Conservation (phyloP, 2,113 vertebrate species). For the Rostratula benghalensis region DNA sequence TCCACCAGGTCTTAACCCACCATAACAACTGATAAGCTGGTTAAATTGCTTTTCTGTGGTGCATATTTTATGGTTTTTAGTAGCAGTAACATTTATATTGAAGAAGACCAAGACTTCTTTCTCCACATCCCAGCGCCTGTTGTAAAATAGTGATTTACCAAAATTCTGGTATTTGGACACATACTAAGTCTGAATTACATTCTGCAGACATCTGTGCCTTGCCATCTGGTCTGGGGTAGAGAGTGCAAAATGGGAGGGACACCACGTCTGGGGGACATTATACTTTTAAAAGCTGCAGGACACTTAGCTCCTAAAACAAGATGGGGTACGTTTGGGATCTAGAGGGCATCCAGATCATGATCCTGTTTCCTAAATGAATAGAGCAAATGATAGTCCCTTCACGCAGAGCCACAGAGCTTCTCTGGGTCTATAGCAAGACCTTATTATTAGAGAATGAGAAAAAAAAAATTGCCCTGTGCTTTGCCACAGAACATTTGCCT, state of each 20-base stretch:
- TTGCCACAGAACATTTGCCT: not conserved
- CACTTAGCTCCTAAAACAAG: not conserved
- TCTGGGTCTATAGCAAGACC: not conserved
- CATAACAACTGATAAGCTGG: not conserved
- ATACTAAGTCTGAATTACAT: not conserved
- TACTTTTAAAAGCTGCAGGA: not conserved
- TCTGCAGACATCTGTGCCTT: not conserved
- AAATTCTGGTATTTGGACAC: not conserved
- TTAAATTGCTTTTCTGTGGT: not conserved
- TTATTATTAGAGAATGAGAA: not conserved
- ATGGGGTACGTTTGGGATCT: not conserved
- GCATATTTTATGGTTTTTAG: not conserved
- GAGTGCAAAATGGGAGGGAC: not conserved
- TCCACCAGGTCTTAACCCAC: not conserved
- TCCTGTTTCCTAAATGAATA: not conserved
- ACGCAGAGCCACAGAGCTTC: not conserved
- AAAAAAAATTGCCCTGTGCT: not conserved
- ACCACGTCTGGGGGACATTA: accelerated
- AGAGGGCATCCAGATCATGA: not conserved
- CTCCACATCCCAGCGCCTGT: not conserved
- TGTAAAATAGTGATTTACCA: not conserved
- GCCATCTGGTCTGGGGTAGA: not conserved
- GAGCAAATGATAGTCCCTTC: not conserved
- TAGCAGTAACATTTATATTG: not conserved
- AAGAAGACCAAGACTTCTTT: not conserved